Evolutionary conservation across 2,888 invertebrate genomes (phyloP).

Genomic region (Eremobia ochroleuca): DNA sequence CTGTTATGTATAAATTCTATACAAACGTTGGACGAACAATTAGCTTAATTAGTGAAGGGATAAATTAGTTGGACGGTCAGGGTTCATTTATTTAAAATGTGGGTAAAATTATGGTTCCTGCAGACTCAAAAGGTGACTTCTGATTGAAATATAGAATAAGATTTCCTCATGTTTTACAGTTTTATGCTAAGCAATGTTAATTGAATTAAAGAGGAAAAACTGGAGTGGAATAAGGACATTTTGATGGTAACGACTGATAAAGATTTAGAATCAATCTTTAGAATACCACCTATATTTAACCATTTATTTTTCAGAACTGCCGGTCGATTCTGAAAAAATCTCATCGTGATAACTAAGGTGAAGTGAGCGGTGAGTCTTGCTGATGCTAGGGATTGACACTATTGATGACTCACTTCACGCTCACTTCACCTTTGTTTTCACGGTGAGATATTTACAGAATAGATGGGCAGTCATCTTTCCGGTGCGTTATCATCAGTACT

Average conservation of each 20-base stretch:
- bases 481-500: neutral
- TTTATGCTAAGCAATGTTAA: constrained; percentile 9
- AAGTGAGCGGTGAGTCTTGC: no score
- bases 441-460: no score
- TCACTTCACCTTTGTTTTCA: no score
- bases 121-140: neutral
- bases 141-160: constrained; percentile 3
- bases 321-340: no score
- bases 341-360: no score
- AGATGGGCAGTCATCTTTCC: neutral
- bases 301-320: neutral
- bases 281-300: neutral
- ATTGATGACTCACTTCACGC: no score
- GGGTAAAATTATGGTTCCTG: neutral
- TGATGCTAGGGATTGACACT: no score
- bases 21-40: constrained; percentile 45
- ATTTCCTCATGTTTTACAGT: constrained; percentile 19
- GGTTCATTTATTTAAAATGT: constrained; percentile 39
- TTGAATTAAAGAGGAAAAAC: constrained; percentile 13
- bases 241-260: neutral
- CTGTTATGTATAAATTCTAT: constrained; percentile 20
- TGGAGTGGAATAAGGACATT: neutral
- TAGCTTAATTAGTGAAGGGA: constrained; percentile 55
- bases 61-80: constrained; percentile 51
- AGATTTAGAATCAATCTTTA: neutral